phyloP scores from a whole-genome alignment of 2,888 invertebrate species.

The Pseudococcus longispinus region DNA sequence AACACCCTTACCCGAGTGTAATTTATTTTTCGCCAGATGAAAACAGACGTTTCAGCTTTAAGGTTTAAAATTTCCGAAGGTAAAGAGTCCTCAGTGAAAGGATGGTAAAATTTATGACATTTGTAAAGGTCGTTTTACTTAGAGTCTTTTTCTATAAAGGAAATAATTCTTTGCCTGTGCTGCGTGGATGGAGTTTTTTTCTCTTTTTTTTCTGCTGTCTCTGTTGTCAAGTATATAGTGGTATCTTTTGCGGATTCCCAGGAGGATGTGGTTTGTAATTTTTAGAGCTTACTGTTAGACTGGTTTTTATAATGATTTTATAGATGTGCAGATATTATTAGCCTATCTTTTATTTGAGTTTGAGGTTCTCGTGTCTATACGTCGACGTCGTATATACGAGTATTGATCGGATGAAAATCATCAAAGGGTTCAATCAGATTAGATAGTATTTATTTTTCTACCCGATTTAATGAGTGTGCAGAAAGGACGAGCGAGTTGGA shows the following conservation, averaged over 20 bases:
- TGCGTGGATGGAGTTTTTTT: not conserved
- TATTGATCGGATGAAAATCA: not conserved
- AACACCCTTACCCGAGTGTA: not conserved
- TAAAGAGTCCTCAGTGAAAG: not conserved
- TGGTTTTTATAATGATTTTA: slow-evolving; percentile 17
- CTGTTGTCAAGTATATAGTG: not conserved
- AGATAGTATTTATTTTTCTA: not conserved
- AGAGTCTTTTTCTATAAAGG: slow-evolving; percentile 14
- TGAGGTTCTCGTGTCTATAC: not conserved
- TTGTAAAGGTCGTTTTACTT: slow-evolving; percentile 31
- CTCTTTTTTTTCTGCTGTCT: not conserved
- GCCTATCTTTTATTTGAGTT: not conserved
- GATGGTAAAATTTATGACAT: slow-evolving; percentile 31
- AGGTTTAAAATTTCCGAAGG: slow-evolving; percentile 30
- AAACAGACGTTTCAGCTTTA: slow-evolving; percentile 31
- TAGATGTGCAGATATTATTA: not conserved
- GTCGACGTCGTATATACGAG: not conserved
- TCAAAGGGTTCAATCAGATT: not conserved
- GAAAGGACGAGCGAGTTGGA: not conserved
- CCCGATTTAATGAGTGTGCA: not conserved
- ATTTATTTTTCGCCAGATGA: slow-evolving; percentile 25
- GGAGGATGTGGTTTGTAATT: slow-evolving; percentile 1
- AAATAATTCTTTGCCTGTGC: slow-evolving; percentile 37
- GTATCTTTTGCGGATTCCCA: slow-evolving; percentile 20
- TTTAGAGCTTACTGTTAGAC: slow-evolving; percentile 35